Evolutionary conservation across 2,113 vertebrate species (phyloP), one percentile per base, ranked within the genome.

Genomic region (Anguilla japonica): DNA sequence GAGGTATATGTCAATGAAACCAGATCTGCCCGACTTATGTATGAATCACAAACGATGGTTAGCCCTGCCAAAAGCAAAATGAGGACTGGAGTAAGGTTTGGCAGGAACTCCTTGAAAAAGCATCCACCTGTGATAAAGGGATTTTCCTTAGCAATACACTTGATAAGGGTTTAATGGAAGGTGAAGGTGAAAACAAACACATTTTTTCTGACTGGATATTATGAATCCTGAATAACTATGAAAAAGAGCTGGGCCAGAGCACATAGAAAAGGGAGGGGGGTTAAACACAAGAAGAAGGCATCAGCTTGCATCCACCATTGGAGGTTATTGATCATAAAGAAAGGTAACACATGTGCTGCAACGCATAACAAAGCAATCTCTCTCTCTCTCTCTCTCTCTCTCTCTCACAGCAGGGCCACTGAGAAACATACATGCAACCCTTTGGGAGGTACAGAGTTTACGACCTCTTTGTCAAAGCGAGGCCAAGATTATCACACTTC

Each of bases 401-500:
- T n/a, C 71, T 75, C 71, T 1, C n/a, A 4, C 26, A 46, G 79
- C 83, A 87, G 41, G 87, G 75, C n/a, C 83, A 80, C 86, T 86
- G 60, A 86, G 83, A 88, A 90, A 88, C 84, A 89, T 87, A 46
- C 46, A 82, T 84, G 82, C 79, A 80, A 86, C 56, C 75, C 80
- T 87, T 86, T 57, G 81, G 85, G 83, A 88, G 89, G 89, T 89
- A 89, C 85, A 86, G 85, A 91, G 90, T 91, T 90, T 90, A 87
- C 89, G 85, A 88, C 56, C 60, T 20, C 60, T 26, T 87, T 86
- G 87, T 91, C 89, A 90, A 90, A 89, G 89, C 20, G 3, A 26
- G 84, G 63, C 83, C 75, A 75, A 88, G 90, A 91, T 90, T 90
- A 89, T 85, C 88, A 79, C 79, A 71, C 84, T 50, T 84, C 85